phyloP scores from a whole-genome alignment of 2,113 vertebrate genomes.

The Mesembrinibis cayennensis region DNA sequence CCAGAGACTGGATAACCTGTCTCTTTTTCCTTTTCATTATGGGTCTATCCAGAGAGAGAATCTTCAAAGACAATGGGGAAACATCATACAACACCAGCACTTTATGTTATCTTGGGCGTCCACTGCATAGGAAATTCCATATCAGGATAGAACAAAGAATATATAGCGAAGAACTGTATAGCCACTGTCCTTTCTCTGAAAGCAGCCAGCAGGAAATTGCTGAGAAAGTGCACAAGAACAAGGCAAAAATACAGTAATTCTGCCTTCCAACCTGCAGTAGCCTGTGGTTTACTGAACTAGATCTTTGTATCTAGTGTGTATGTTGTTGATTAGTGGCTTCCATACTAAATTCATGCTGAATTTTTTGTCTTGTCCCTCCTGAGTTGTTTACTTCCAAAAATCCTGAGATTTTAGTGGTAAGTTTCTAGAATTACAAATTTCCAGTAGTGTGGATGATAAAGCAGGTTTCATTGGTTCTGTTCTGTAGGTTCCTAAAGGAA shows the following conservation, averaged over 20 bases:
- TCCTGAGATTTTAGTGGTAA: neutral
- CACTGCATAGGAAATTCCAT: neutral
- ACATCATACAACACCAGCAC: neutral
- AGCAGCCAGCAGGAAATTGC: neutral
- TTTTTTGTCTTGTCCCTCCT: neutral
- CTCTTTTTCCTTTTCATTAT: neutral
- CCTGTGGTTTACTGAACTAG: neutral
- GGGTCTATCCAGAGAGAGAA: neutral
- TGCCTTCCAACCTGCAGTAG: neutral
- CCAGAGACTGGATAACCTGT: neutral
- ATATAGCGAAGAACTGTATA: neutral
- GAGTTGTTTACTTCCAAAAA: neutral
- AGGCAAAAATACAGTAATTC: neutral
- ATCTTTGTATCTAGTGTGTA: neutral
- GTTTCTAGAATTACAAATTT: neutral
- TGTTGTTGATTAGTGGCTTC: neutral
- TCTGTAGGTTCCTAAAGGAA: neutral
- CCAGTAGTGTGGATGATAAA: neutral
- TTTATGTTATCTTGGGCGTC: neutral
- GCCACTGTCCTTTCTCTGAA: neutral
- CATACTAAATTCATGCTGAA: neutral
- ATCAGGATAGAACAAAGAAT: neutral
- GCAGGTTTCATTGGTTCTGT: neutral
- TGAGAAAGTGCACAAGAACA: neutral
- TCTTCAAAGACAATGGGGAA: neutral